Percentiles rank a stretch among this genome's conserved stretches.
Conservation (phyloP, 2,113 vertebrate species). For the Myotis brandtii region DNA sequence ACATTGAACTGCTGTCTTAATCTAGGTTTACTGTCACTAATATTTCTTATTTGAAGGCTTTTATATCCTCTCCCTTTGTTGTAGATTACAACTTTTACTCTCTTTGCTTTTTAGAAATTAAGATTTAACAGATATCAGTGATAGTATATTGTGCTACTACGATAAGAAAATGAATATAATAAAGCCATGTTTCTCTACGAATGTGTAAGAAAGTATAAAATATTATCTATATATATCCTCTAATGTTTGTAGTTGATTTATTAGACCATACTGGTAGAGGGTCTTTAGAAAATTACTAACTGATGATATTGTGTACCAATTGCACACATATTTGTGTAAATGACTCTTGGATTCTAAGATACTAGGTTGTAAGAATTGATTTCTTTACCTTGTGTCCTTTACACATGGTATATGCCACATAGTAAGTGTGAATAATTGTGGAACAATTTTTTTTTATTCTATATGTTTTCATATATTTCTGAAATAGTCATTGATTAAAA, state of each 20-base stretch:
- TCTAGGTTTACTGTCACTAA: neutral
- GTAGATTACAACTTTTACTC: neutral
- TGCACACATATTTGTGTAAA: neutral
- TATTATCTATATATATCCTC: neutral
- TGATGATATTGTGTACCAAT: neutral
- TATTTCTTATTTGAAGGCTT: slow-evolving; percentile 12
- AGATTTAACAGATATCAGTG: neutral
- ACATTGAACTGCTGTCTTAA: neutral
- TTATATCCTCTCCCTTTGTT: neutral
- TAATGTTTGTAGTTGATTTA: neutral
- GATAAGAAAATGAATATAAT: neutral
- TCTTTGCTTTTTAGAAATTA: neutral
- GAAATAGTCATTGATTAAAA: neutral
- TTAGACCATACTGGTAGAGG: neutral
- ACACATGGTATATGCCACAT: neutral
- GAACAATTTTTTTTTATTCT: neutral
- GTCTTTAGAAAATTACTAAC: neutral
- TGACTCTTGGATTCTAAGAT: neutral
- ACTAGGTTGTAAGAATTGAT: neutral
- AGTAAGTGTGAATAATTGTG: neutral
- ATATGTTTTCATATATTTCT: slow-evolving; percentile 12
- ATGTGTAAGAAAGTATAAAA: neutral
- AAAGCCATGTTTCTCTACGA: neutral
- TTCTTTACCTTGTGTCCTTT: neutral
- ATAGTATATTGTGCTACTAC: neutral